Conservation (phyloP, 23 tunicate genomes). For the Aplidium turbinatum region DNA sequence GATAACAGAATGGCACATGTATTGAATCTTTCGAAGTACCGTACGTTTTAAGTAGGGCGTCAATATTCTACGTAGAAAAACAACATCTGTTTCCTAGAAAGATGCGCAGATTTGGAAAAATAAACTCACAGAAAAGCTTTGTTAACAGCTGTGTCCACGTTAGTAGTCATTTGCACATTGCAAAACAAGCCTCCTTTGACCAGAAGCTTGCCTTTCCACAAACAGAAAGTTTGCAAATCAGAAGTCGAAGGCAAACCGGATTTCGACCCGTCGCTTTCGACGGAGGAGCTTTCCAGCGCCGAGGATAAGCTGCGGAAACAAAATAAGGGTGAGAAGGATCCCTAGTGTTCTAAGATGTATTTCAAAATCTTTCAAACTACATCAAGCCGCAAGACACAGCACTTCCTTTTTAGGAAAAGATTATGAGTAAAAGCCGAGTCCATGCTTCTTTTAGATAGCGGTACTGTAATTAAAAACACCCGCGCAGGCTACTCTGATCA, state of each 20-base stretch:
- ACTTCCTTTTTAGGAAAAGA: no score
- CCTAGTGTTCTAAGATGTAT: no score
- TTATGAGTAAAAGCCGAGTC: no score
- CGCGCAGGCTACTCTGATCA: no score
- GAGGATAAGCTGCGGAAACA: not conserved
- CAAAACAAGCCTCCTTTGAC: conserved; percentile 81
- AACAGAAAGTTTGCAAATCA: conserved; percentile 24
- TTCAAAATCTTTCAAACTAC: no score
- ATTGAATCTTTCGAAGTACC: no score
- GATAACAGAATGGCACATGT: no score
- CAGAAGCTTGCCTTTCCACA: conserved; percentile 75
- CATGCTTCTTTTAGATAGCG: no score
- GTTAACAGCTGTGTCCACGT: conserved; percentile 63
- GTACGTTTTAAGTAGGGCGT: no score
- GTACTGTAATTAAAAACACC: no score
- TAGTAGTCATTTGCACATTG: conserved; percentile 52
- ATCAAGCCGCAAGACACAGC: no score
- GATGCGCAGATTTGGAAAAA: not conserved
- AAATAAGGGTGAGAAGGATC: no score
- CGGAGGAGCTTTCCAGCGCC: not conserved
- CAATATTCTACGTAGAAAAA: conserved; percentile 15
- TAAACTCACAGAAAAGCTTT: conserved; percentile 71
- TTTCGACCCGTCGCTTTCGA: conserved; percentile 6
- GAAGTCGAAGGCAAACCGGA: not conserved
- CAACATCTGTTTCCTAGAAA: not conserved